These are phyloP conservation scores for Tetrao urogallus DNA, from an alignment of 2,113 vertebrate genomes.

Conservation along the genomic window DNA sequence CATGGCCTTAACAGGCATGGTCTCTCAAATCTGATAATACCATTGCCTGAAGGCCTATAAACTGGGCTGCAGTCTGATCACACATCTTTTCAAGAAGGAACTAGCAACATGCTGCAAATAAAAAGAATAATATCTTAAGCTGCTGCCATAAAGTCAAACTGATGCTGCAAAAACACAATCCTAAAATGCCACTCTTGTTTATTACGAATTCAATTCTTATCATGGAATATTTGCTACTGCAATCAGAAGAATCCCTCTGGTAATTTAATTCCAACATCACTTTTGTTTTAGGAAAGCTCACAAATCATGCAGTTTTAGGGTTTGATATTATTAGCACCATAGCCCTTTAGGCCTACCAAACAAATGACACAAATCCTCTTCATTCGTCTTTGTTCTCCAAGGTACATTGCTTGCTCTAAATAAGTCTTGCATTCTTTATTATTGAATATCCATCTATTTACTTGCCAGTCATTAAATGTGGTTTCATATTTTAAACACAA, in stretches of 20 bases:
- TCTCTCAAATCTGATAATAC: conserved; percentile 42
- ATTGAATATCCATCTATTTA: background rate
- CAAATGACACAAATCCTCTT: background rate
- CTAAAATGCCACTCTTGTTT: background rate
- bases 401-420: background rate
- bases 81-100: conserved; percentile 43
- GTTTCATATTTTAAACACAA: conserved; percentile 18
- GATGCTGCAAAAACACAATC: background rate
- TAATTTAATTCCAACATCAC: background rate
- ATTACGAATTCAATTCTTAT: conserved; percentile 39
- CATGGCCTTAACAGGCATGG: conserved; percentile 36
- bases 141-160: background rate
- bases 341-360: background rate
- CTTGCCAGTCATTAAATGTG: background rate
- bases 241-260: conserved; percentile 15
- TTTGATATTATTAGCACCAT: background rate
- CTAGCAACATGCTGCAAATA: background rate
- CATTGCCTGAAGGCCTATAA: conserved; percentile 25
- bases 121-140: background rate
- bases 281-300: conserved; percentile 24
- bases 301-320: conserved; percentile 2
- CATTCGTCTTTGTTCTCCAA: background rate
- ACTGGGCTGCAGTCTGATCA: background rate
- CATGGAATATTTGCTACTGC: conserved; percentile 25
- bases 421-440: background rate